Conservation (phyloP, 2,888 invertebrate genomes). For the Lampropteryx suffumata region DNA sequence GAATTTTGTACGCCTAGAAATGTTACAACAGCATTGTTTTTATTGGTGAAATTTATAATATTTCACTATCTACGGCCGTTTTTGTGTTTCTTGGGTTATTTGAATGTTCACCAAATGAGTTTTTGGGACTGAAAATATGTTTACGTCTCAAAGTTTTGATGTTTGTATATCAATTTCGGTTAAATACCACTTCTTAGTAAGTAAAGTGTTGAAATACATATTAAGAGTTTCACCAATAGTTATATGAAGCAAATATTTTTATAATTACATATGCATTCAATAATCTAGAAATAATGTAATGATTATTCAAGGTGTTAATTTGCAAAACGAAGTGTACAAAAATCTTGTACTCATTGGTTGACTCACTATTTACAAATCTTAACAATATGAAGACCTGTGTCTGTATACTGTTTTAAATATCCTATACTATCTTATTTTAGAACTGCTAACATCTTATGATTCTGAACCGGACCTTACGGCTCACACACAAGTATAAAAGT, state of each 20-base stretch:
- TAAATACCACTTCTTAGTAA: conserved; percentile 16
- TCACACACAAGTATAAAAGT: no score
- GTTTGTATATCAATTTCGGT: conserved; percentile 20
- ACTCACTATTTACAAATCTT: conserved; percentile 5
- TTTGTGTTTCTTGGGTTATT: conserved; percentile 28
- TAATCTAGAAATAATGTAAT: conserved; percentile 22
- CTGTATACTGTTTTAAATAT: neutral
- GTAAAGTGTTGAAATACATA: conserved; percentile 19
- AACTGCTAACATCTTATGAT: no score
- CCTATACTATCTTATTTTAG: no score
- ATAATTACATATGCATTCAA: conserved; percentile 24
- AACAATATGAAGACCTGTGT: conserved; percentile 10
- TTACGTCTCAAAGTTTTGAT: conserved; percentile 25
- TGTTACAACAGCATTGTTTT: conserved; percentile 24
- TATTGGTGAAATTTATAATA: conserved; percentile 13
- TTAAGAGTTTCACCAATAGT: conserved; percentile 25
- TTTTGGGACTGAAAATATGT: conserved; percentile 23
- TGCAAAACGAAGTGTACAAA: conserved; percentile 24
- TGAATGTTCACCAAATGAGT: conserved; percentile 7
- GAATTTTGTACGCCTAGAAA: conserved; percentile 28
- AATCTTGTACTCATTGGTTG: conserved; percentile 10
- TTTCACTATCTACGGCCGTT: conserved; percentile 30
- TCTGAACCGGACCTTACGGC: no score
- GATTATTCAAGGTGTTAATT: conserved; percentile 20
- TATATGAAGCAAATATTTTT: conserved; percentile 25